These are phyloP conservation scores for Porites rus DNA, from an alignment of 92 coral and sea anemone genomes.

Conservation along the genomic window DNA sequence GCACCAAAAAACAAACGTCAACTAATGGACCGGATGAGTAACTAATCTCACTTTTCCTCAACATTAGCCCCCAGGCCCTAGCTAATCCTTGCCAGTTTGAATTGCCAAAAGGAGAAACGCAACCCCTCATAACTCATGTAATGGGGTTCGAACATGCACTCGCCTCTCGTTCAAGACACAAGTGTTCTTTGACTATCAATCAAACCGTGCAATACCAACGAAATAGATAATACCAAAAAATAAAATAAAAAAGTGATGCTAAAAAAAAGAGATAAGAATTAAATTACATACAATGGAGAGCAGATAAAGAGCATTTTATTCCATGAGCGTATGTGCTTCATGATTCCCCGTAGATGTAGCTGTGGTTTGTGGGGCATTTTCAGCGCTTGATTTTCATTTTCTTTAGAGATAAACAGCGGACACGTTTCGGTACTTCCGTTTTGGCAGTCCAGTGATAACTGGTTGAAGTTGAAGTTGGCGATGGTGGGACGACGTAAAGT, in stretches of 20 bases:
- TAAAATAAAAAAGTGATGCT: too few species aligned
- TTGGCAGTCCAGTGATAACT: constrained; percentile 10
- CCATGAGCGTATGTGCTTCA: constrained; percentile 83
- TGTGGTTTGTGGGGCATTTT: constrained; percentile 45
- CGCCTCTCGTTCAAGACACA: too few species aligned
- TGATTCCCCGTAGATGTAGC: constrained; percentile 81
- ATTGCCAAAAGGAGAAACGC: too few species aligned
- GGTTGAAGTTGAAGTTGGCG: constrained; percentile 16
- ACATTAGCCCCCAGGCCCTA: too few species aligned
- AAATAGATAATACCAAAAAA: background rate
- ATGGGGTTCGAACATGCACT: too few species aligned
- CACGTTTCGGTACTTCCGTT: background rate
- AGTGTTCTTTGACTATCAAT: too few species aligned
- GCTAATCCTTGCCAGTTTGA: too few species aligned
- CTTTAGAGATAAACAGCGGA: constrained; percentile 43
- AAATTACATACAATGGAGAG: constrained; percentile 81
- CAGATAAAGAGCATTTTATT: constrained; percentile 83
- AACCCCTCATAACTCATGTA: too few species aligned
- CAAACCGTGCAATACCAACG: background rate
- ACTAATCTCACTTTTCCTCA: too few species aligned
- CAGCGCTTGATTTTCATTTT: constrained; percentile 17
- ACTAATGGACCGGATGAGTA: too few species aligned
- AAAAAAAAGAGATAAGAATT: background rate
- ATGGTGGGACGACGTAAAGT: constrained; percentile 60
- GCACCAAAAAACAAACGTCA: too few species aligned